phyloP scores from a whole-genome alignment of 1,140 invertebrate genomes.

The Heliconius melpomene region DNA sequence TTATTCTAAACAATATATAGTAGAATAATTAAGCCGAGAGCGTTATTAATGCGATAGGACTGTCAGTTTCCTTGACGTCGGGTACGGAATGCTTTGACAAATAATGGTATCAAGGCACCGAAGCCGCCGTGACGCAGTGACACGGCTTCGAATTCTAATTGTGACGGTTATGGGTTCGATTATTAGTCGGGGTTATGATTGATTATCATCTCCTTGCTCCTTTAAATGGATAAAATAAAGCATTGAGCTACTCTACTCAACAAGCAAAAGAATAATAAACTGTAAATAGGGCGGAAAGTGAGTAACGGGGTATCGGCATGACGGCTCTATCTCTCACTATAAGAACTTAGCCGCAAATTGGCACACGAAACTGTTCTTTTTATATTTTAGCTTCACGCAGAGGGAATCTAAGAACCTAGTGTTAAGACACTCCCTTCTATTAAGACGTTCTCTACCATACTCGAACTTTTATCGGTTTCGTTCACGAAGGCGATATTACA shows the following conservation, averaged over 20 bases:
- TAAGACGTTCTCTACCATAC: too few species aligned
- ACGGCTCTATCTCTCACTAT: too few species aligned
- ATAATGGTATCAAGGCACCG: neutral
- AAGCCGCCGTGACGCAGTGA: neutral
- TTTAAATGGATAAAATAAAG: too few species aligned
- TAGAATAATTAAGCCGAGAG: neutral
- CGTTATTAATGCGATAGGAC: constrained; percentile 18
- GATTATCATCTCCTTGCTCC: too few species aligned
- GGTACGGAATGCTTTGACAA: neutral
- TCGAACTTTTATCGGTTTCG: too few species aligned
- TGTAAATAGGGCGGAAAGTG: too few species aligned
- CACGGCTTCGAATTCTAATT: neutral
- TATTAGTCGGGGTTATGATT: neutral
- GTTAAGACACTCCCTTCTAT: neutral
- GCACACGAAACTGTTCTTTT: too few species aligned
- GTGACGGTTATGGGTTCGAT: neutral
- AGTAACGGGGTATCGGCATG: too few species aligned
- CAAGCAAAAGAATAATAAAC: too few species aligned
- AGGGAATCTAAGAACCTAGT: neutral
- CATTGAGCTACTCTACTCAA: too few species aligned
- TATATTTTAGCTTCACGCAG: neutral
- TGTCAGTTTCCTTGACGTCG: constrained; percentile 13
- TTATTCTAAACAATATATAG: neutral
- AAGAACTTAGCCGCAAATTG: too few species aligned
- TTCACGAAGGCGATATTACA: too few species aligned